Base-by-base conservation (phyloP, 2,797 vertebrate species). In the Brachymystax lenok region DNA sequence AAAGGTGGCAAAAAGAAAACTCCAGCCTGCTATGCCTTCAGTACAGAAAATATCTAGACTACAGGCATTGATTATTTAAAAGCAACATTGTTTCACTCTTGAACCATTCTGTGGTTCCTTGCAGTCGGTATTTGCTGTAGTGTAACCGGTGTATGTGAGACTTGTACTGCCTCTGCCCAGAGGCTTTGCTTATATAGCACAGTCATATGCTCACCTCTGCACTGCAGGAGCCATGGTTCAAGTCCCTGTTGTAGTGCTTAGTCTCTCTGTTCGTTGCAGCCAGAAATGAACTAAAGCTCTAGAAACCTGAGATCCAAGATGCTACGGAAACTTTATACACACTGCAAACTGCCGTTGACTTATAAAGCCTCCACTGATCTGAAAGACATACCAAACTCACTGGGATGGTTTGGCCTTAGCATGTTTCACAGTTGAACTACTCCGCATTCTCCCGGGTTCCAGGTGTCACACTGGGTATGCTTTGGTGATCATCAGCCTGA, bases 401-500 rank as follows among this genome's bases (percentile, higher is more conserved):
- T 4, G 56, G 56, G 56, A 59, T 59, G 19, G 6, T 10, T 59
- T 59, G 56, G 56, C 56, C 56, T 59, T 59, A 59, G 56, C 19
- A 59, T 7, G 14, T 59, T 59, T 59, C n/a, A 59, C n/a, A 21
- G n/a, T 59, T 59, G n/a, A 59, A 59, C 40, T 46, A 46, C 19
- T 59, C 56, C 2, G 7, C 56, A 5, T 8, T 51, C 19, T 70
- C 12, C 17, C 69, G 7, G 40, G 35, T n/a, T n/a, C 19, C 35
- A 51, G 40, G n/a, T 24, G 40, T 51, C 69, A 50, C 30, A 13
- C 17, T 46, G n/a, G 67, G 17, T n/a, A 19, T 21, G 19, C 33
- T 70, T 66, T 27, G 35, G 17, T 1, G 69, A 21, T 14, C 50
- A 16, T 6, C 13, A 14, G 76, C 82, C 85, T 81, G 86, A 82